Percentiles rank a stretch among this genome's conserved stretches.
Conservation (phyloP, 2,797 vertebrate genomes). For the Poecilia wingei region DNA sequence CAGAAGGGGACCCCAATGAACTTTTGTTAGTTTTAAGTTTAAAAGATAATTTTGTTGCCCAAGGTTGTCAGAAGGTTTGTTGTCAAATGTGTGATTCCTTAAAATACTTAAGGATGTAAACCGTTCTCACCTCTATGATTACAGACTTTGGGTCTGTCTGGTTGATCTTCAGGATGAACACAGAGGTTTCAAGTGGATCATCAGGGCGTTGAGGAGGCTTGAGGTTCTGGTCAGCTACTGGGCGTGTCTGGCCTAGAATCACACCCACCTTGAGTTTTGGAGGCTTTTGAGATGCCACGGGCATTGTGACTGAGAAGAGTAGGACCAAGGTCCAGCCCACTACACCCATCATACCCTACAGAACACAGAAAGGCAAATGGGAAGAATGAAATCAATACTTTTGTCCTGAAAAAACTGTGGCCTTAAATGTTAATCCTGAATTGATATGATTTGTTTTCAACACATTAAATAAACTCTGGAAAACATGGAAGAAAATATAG, state of each 20-base stretch:
- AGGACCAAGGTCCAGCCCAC: slow-evolving; percentile 78
- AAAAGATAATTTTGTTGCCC: not conserved
- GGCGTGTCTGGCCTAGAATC: slow-evolving; percentile 91
- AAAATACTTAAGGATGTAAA: not conserved
- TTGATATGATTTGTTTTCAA: not conserved
- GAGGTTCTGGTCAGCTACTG: slow-evolving; percentile 88
- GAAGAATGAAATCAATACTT: not conserved
- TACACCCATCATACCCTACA: slow-evolving; percentile 75
- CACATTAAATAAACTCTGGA: not conserved
- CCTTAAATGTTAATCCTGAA: slow-evolving; percentile 1
- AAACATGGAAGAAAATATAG: not conserved
- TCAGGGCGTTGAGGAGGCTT: slow-evolving; percentile 86
- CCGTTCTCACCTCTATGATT: slow-evolving; percentile 89
- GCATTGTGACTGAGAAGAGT: slow-evolving; percentile 72
- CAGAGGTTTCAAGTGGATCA: slow-evolving; percentile 87
- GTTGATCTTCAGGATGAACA: slow-evolving; percentile 92
- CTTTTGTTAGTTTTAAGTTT: not conserved
- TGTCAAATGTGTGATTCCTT: not conserved
- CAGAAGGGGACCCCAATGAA: not conserved
- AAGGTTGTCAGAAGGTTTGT: not conserved
- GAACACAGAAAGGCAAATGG: slow-evolving; percentile 21
- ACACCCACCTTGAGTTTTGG: slow-evolving; percentile 94
- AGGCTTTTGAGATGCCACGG: slow-evolving; percentile 87
- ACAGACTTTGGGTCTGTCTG: slow-evolving; percentile 98
- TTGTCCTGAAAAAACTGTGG: not conserved